Percentiles rank a stretch among this genome's conserved stretches.
phyloP scores from a whole-genome alignment of 2,113 vertebrate species.

The Eidolon helvum region DNA sequence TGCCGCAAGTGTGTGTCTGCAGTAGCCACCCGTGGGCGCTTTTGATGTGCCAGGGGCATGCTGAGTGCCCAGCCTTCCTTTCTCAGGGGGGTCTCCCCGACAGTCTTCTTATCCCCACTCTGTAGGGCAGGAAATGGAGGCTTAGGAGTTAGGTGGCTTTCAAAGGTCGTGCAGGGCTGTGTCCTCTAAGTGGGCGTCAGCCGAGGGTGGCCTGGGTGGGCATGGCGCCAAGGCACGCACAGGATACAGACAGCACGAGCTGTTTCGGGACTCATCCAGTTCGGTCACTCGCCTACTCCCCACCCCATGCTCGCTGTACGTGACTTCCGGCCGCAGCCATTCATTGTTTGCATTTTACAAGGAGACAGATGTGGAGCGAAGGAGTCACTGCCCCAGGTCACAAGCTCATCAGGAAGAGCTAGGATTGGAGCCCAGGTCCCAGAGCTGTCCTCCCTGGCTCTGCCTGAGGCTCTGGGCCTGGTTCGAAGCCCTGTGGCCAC shows the following conservation, averaged over 20 bases:
- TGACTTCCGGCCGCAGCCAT: fast-evolving
- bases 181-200: fast-evolving
- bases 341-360: background rate
- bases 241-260: fast-evolving
- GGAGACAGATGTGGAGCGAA: background rate
- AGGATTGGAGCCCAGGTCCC: background rate
- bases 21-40: fast-evolving
- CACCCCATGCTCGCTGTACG: background rate
- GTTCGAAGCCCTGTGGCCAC: background rate
- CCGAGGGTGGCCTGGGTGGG: background rate
- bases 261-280: fast-evolving
- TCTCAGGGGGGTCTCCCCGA: background rate
- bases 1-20: no score
- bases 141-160: background rate
- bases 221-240: fast-evolving
- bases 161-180: background rate
- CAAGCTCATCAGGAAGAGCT: background rate
- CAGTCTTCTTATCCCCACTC: background rate
- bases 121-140: background rate
- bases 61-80: background rate
- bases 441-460: background rate
- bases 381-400: no score
- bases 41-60: fast-evolving
- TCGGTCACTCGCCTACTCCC: fast-evolving
- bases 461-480: background rate